phyloP scores from a whole-genome alignment of 2,797 vertebrate genomes.

The Macroramphosus scolopax region DNA sequence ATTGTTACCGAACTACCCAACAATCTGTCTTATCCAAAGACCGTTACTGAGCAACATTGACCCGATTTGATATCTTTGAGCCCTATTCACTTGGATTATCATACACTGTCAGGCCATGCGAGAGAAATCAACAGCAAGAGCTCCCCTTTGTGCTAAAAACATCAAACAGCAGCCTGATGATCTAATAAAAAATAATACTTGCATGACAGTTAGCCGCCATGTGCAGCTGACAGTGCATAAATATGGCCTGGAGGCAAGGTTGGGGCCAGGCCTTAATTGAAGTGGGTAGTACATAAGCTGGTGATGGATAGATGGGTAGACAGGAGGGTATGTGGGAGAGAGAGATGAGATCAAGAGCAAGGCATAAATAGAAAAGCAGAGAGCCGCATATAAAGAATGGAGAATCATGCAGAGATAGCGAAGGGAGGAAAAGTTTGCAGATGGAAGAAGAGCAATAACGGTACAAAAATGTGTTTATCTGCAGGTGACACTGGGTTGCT shows the following conservation, averaged over 20 bases:
- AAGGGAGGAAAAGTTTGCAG: background rate
- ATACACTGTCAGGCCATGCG: constrained; percentile 14
- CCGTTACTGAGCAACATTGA: constrained; percentile 15
- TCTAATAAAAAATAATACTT: constrained; percentile 65
- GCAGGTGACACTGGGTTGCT: too few relatives aligned
- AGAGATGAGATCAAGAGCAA: constrained; percentile 46
- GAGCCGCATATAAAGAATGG: constrained; percentile 11
- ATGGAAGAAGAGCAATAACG: constrained; percentile 5
- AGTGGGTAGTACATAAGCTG: constrained; percentile 52
- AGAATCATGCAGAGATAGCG: constrained; percentile 2
- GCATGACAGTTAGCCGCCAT: constrained; percentile 69
- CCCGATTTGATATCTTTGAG: constrained; percentile 22
- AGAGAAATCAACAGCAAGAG: constrained; percentile 59
- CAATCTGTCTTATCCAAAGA: too few relatives aligned
- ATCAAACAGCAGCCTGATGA: constrained; percentile 45
- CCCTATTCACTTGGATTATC: constrained; percentile 21
- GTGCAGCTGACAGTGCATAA: constrained; percentile 73
- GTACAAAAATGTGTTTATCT: background rate
- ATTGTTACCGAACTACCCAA: too few relatives aligned
- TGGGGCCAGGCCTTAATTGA: constrained; percentile 66
- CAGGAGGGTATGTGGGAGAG: constrained; percentile 32
- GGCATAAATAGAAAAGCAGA: constrained; percentile 15
- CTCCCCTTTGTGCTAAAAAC: constrained; percentile 68
- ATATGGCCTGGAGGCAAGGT: constrained; percentile 73
- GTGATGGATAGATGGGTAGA: constrained; percentile 62